A percentile compares a stretch with the other conserved stretches of the same genome.
Evolutionary conservation across 2,113 vertebrate species (phyloP).

Genomic region (Dolichotis patagonum): DNA sequence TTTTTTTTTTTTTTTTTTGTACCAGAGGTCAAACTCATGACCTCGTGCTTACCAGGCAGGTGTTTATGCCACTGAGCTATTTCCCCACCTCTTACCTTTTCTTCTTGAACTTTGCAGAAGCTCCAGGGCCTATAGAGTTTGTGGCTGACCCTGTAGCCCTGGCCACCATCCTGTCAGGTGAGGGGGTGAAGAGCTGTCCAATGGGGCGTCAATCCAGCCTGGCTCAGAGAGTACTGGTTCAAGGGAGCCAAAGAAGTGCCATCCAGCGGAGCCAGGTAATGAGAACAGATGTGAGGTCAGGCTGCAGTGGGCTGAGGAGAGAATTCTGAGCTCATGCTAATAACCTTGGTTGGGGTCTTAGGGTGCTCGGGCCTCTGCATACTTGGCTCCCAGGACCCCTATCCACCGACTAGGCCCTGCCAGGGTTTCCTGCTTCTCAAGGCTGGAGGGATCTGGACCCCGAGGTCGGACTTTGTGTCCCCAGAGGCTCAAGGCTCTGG

Average conservation of each 20-base stretch:
- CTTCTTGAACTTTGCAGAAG: slow-evolving; percentile 70
- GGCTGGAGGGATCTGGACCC: slow-evolving; percentile 75
- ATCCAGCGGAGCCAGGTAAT: slow-evolving; percentile 68
- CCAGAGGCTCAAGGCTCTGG: slow-evolving; percentile 60
- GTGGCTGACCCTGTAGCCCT: slow-evolving; percentile 82
- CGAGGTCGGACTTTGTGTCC: slow-evolving; percentile 9
- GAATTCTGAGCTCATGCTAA: slow-evolving; percentile 23
- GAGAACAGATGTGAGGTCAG: neutral
- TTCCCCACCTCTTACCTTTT: neutral
- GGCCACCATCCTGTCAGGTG: slow-evolving; percentile 82
- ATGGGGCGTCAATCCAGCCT: slow-evolving; percentile 78
- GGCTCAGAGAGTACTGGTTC: slow-evolving; percentile 82
- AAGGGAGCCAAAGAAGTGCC: slow-evolving; percentile 54
- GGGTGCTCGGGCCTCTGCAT: slow-evolving; percentile 72
- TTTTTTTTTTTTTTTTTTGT: too few relatives aligned
- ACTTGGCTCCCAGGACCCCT: slow-evolving; percentile 62
- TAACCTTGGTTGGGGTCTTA: slow-evolving; percentile 50
- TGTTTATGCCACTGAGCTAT: too few relatives aligned
- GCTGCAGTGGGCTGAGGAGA: neutral
- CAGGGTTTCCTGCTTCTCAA: slow-evolving; percentile 79
- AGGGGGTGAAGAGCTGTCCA: slow-evolving; percentile 71
- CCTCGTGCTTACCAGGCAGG: too few relatives aligned
- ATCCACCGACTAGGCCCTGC: slow-evolving; percentile 21
- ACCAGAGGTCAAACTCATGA: too few relatives aligned
- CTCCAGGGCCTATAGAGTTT: slow-evolving; percentile 74